Percentiles rank a stretch among this genome's conserved stretches.
phyloP scores from a whole-genome alignment of 2,888 invertebrate species.

The Synergus japonicus region DNA sequence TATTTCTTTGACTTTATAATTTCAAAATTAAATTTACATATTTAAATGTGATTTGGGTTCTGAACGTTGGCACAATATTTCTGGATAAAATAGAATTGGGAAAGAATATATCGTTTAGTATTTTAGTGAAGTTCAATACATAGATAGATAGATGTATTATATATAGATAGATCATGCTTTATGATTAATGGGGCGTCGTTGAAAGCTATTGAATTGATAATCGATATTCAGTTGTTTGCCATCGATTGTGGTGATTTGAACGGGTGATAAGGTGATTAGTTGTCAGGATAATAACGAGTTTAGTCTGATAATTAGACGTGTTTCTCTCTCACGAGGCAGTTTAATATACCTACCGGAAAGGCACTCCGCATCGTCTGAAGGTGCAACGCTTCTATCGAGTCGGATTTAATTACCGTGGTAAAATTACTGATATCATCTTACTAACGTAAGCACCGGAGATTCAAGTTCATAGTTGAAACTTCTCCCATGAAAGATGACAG shows the following conservation, averaged over 20 bases:
- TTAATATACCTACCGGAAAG: constrained; percentile 12
- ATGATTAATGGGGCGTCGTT: constrained; percentile 26
- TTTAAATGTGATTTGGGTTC: too few relatives aligned
- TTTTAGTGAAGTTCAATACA: too few relatives aligned
- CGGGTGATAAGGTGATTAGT: background rate
- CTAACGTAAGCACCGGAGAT: constrained; percentile 47
- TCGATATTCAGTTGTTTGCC: constrained; percentile 4
- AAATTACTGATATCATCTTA: constrained; percentile 57
- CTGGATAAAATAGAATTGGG: too few relatives aligned
- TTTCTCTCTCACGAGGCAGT: constrained; percentile 16
- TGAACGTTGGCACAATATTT: too few relatives aligned
- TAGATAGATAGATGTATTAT: background rate
- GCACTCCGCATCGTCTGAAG: constrained; percentile 12
- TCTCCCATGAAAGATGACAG: constrained; percentile 39
- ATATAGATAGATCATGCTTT: background rate
- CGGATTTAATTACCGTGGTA: constrained; percentile 57
- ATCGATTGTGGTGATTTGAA: constrained; percentile 10
- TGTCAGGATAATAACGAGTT: constrained; percentile 8
- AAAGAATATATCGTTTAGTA: too few relatives aligned
- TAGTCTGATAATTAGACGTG: background rate
- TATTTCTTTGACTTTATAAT: background rate
- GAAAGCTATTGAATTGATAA: background rate
- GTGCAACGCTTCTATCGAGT: constrained; percentile 49
- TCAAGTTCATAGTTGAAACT: constrained; percentile 18
- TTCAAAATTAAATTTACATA: too few relatives aligned